Percentiles rank a stretch among this genome's conserved stretches.
Conservation (phyloP, 2,888 invertebrate genomes). For the Calameuta idolon region DNA sequence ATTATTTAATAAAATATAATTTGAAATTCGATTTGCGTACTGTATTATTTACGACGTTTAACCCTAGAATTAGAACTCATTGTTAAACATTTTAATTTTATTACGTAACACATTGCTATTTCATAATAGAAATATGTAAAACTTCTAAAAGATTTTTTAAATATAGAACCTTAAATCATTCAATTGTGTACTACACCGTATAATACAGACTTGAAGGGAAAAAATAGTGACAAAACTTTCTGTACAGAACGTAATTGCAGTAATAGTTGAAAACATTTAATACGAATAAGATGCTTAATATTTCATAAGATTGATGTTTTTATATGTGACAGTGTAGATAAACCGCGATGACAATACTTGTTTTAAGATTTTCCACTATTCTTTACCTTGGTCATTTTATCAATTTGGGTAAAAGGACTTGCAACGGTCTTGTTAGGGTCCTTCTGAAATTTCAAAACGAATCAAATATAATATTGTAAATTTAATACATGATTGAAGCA, state of each 20-base stretch:
- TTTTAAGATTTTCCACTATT: not conserved
- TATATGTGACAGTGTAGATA: not conserved
- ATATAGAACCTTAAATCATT: not conserved
- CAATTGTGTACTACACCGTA: not conserved
- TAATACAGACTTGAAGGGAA: not conserved
- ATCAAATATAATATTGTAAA: not conserved
- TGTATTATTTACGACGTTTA: not conserved
- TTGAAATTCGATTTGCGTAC: not conserved
- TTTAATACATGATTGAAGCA: no score
- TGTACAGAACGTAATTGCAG: not conserved
- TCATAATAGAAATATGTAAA: not conserved
- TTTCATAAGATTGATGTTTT: not conserved
- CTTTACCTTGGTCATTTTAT: not conserved
- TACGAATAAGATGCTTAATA: not conserved
- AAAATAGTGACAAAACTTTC: not conserved
- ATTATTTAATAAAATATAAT: not conserved
- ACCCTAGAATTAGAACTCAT: no score
- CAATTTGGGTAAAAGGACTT: constrained; percentile 4
- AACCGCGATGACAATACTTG: not conserved
- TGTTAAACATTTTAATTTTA: not conserved
- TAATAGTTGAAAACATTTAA: not conserved
- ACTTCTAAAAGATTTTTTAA: not conserved
- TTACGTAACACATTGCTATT: not conserved
- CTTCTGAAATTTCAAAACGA: not conserved
- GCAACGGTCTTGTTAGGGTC: not conserved